A percentile compares a stretch with the other conserved stretches of the same genome.
These are phyloP conservation scores for Gymnobelideus leadbeateri DNA, from an alignment of 2,113 vertebrate genomes.

Conservation along the genomic window DNA sequence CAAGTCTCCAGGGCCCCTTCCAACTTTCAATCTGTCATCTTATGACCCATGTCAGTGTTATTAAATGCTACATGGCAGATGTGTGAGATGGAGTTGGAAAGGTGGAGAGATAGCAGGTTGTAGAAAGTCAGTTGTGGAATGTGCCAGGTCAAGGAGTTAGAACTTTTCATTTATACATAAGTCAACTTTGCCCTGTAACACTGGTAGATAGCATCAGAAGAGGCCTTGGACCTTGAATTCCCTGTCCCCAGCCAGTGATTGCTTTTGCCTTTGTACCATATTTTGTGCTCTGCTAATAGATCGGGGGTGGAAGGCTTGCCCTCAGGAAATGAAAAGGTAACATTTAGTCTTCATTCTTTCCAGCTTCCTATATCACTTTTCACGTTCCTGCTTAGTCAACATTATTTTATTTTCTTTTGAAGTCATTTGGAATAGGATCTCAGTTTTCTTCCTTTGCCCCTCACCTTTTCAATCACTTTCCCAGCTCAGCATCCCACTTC, in stretches of 20 bases:
- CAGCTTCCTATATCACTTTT: background rate
- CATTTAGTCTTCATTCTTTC: background rate
- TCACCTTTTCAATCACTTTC: background rate
- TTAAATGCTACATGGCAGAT: background rate
- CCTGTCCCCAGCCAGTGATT: background rate
- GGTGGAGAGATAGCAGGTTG: background rate
- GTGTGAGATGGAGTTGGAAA: background rate
- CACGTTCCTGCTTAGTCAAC: background rate
- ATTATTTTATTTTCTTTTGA: constrained; percentile 10
- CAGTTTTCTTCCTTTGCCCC: background rate
- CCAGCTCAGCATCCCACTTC: constrained; percentile 48
- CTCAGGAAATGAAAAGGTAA: background rate
- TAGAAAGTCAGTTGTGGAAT: no score
- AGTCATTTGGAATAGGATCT: constrained; percentile 32
- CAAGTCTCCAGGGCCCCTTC: no score
- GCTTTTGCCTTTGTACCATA: background rate
- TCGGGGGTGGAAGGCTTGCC: background rate
- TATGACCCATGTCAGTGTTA: background rate
- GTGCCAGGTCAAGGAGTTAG: background rate
- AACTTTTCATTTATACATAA: background rate
- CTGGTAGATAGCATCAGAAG: background rate
- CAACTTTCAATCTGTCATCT: no score
- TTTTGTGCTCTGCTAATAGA: background rate
- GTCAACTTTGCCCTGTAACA: background rate
- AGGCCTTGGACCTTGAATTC: background rate